These are phyloP conservation scores for Clinocottus analis DNA, from an alignment of 2,113 vertebrate species.

Conservation along the genomic window DNA sequence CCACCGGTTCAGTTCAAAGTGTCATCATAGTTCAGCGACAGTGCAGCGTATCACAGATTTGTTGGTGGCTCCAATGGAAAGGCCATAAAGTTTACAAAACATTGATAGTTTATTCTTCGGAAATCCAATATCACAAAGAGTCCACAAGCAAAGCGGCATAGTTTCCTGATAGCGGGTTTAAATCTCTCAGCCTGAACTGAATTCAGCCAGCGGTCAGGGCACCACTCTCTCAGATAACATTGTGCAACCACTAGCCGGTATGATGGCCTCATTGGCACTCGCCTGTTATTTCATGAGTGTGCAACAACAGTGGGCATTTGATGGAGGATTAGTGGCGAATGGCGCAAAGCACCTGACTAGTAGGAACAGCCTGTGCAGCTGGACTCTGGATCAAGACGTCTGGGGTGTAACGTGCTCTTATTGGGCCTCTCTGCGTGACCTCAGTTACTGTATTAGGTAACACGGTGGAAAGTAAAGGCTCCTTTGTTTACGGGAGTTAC, in stretches of 20 bases:
- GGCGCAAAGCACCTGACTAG: conserved; percentile 56
- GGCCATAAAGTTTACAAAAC: background rate
- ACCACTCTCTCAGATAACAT: conserved; percentile 14
- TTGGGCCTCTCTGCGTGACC: background rate
- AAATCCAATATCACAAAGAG: background rate
- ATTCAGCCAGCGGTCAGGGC: background rate
- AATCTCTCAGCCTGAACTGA: conserved; percentile 1
- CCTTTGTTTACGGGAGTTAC: conserved; percentile 56
- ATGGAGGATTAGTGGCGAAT: conserved; percentile 55
- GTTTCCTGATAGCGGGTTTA: background rate
- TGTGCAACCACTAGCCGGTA: conserved; percentile 34
- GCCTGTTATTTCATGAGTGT: conserved; percentile 40
- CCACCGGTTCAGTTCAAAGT: background rate
- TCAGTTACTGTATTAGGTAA: conserved; percentile 45
- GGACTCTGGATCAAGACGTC: conserved; percentile 19
- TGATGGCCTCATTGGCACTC: conserved; percentile 27
- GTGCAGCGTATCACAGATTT: background rate
- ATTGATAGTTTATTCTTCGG: background rate
- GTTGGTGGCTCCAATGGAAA: background rate
- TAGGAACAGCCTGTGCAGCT: conserved; percentile 45
- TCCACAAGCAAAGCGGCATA: background rate
- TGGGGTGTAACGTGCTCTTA: background rate
- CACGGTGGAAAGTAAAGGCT: background rate
- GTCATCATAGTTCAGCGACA: background rate
- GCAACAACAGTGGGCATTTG: conserved; percentile 51